Evolutionary conservation across 2,797 vertebrate species (phyloP), one percentile per base, ranked within the genome.

Genomic region (Austrolebias charrua): DNA sequence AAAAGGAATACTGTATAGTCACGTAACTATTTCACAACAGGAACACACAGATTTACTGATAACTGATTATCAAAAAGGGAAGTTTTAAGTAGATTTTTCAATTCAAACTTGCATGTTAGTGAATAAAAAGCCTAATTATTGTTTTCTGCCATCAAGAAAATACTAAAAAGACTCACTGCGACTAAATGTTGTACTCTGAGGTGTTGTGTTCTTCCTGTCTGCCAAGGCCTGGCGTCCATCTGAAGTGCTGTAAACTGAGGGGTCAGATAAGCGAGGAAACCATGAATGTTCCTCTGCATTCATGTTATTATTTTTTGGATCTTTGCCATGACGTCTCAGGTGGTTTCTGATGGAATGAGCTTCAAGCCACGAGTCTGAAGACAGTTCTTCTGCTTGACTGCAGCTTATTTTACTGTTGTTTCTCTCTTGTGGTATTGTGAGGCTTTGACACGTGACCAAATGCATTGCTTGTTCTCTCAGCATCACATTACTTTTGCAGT

Each of bases 401-500:
- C 59, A 83, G 47, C 67, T 77, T 7, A 76, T 52, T 33, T 79
- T 71, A 60, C 80, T 73, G 16, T 86, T 92, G 82, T 89, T 88
- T 40, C 80, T 91, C 12, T 88, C 91, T 63, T 91, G 87, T 11
- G 76, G 86, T 0, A 73, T 86, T 0, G 73, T 88, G 7, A 91
- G 85, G 68, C 81, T 90, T 11, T 94, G 93, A 19, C 97, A 99
- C 33, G 93, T 55, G 40, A 69, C 77, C 0, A 95, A 95, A 55
- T 99, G 97, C 47, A 92, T 84, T 20, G 78, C 83, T 46, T 94
- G 93, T 42, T 98, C 96, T 67, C 91, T 93, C 71, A 96, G 68
- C 94, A 99, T 91, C 13, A 99, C 57, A 9, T 97, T 94, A 60
- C 86, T 93, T 29, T 93, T 93, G 82, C 97, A 98, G 20, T 43